Base-by-base conservation (phyloP, 2,888 invertebrate genomes). In the Drosophila eohydei region DNA sequence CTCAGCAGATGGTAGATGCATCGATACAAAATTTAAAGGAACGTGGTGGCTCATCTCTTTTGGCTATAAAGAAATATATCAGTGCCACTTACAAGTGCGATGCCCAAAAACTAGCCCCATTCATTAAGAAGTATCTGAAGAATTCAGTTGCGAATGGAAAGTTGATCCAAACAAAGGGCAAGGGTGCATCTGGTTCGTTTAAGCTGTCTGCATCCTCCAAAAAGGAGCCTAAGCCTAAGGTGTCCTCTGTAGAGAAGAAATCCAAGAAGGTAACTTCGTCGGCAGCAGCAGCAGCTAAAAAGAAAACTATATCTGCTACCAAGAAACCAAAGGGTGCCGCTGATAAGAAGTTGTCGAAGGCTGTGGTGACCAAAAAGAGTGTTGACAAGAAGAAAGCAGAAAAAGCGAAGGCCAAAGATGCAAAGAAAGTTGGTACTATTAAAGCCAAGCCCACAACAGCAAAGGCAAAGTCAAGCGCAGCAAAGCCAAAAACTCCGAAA, bases 91-190 rank as follows among this genome's bases (percentile, higher is more conserved):
- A 81, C 51, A 78, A 78, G 34, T 78, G 78, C 50, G 78, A 74
- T 56, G 78, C 72, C 40, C 75, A 78, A 40, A 74, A 79, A 50
- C 52, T 79, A 41, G 74, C 78, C 3, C 94, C 94, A 6, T 95
- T 94, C 92, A 95, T 95, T 83, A 94, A 94, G 77, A 95, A 94
- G 71, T 95, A 94, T 81, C 79, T 95, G 78, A 95, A 69, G 50
- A 66, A 61, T 36, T 94, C 94, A n/a, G 95, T 95, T 30, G 93
- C 92, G 4, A 93, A 93, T 51, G 94, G 94, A 21, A 89, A 91
- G 16, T 86, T 95, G 58, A 74, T 83, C 14, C 84, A 83, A 69
- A 78, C 81, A n/a, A 84, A 83, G 56, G 83, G 83, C n/a, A 80
- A 79, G 56, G 83, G 83, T 32, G 83, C 83, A 7, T 71, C 79